Base-by-base conservation (phyloP, 2,113 vertebrate genomes). In the Geothlypis trichas region DNA sequence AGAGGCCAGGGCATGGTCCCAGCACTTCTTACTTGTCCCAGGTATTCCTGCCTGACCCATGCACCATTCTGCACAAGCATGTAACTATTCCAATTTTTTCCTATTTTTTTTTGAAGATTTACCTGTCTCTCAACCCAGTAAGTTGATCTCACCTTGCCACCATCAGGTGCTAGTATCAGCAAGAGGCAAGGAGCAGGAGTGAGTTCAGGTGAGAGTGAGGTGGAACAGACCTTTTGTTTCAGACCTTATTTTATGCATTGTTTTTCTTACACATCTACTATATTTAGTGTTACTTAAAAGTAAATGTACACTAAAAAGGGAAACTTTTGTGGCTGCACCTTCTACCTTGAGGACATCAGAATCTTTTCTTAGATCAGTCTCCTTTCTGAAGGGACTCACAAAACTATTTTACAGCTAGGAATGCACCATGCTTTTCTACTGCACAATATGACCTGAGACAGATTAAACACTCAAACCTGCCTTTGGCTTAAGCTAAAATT, bases 11-110 rank as follows among this genome's bases (percentile, higher is more conserved):
- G 7, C 41, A 42, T 4, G 39, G 46, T 55, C 20, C 24, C 46
- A 84, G 46, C 0, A 1, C 22, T 54, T 58, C 7, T 26, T 39
- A 15, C 27, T 41, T 73, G 19, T 67, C 31, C 30, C 7, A 61
- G 24, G 3, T 63, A 18, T 59, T 84, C 41, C 37, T 82, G 7
- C 26, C 20, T 0, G 0, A 35, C 9, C 24, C 18, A 15, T 33
- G 13, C 7, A 24, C 7, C 10, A 9, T 10, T 46, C n/a, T 8
- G 0, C 39, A 46, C 0, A 2, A 49, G n/a, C 2, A 2, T 13
- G 8, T 15, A 69, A 30, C 71, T 66, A 10, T 41, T 20, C 6
- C 14, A 6, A 44, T 47, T 37, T 54, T 30, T 54, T 19, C 12
- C 8, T 20, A 30, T 24, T 65, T 52, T 58, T 58, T 13, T 82